Conservation (phyloP, 2,888 invertebrate genomes). For the Tuta absoluta region DNA sequence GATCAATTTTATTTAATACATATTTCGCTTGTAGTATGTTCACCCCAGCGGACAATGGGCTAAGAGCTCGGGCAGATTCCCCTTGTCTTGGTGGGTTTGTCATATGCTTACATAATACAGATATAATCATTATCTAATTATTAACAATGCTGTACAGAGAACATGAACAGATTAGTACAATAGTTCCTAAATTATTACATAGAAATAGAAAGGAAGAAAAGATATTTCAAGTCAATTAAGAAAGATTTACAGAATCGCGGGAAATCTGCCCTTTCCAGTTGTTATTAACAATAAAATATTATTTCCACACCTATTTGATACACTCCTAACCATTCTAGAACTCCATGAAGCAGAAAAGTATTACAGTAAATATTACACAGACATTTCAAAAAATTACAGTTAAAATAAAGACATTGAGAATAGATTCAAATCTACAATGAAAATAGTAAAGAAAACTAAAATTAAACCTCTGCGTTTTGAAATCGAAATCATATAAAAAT, state of each 20-base stretch:
- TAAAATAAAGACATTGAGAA: slow-evolving; percentile 69
- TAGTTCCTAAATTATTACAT: slow-evolving; percentile 1
- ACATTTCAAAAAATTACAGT: slow-evolving; percentile 65
- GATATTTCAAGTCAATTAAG: not conserved
- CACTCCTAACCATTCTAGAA: slow-evolving; percentile 73
- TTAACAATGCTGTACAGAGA: slow-evolving; percentile 18
- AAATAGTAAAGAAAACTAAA: slow-evolving; percentile 45
- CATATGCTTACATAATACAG: slow-evolving; percentile 16
- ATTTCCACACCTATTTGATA: slow-evolving; percentile 73
- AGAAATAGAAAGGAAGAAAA: not conserved
- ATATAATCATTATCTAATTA: slow-evolving; percentile 13
- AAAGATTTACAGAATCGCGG: slow-evolving; percentile 5
- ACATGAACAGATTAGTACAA: slow-evolving; percentile 7
- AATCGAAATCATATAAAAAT: slow-evolving; percentile 49
- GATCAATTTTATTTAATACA: not conserved
- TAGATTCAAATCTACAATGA: slow-evolving; percentile 73
- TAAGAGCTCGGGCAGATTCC: slow-evolving; percentile 56
- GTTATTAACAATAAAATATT: slow-evolving; percentile 47
- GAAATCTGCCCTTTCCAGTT: slow-evolving; percentile 20
- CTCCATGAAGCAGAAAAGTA: slow-evolving; percentile 80
- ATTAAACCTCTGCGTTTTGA: slow-evolving; percentile 30
- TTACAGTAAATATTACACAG: slow-evolving; percentile 73
- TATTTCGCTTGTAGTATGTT: not conserved
- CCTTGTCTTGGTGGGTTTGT: slow-evolving; percentile 29
- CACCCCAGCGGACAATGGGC: not conserved